Evolutionary conservation across 2,797 vertebrate genomes (phyloP), one percentile per base, ranked within the genome.

Genomic region (Argya squamiceps): DNA sequence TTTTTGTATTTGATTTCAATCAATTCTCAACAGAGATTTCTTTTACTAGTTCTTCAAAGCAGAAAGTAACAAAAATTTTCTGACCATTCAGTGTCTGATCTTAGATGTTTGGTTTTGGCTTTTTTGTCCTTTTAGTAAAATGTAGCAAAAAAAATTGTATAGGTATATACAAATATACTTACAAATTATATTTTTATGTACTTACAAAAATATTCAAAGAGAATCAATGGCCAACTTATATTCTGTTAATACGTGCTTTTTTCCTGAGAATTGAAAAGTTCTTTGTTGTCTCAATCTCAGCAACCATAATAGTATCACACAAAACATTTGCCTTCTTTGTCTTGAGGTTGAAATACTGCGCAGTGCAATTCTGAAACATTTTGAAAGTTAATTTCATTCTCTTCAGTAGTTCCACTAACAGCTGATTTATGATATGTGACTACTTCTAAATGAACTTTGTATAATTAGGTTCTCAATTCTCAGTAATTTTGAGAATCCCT

Each of bases 381-480:
- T 91, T 83, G 49, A 17, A 84, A 89, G 77, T 94, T 85, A 94
- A 94, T 96, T 94, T 95, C 8, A 30, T 95, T 95, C 73, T 77
- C 76, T 91, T 67, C 64, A 76, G 53, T 88, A 92, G 77, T 76
- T 94, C 56, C 44, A 78, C 39, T 91, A 91, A 58, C 89, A 89
- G 62, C 62, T 78, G 84, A 93, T 97, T 96, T 97, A 96, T 92
- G 89, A 83, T 88, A 93, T 91, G 39, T 94, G 82, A 94, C 84
- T 91, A 89, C 58, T 89, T 94, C 78, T 94, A 93, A 92, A 96
- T 10, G 58, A 96, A 94, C 92, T 93, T 96, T 81, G 14, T 94
- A 84, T 96, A 95, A 96, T 95, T 95, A 90, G 49, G 58, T 89
- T 97, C 94, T 96, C 94, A 94, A 81, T 97, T 95, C 76, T 95